Base-by-base conservation (phyloP, 2,888 invertebrate genomes). In the Abscondita cerata region DNA sequence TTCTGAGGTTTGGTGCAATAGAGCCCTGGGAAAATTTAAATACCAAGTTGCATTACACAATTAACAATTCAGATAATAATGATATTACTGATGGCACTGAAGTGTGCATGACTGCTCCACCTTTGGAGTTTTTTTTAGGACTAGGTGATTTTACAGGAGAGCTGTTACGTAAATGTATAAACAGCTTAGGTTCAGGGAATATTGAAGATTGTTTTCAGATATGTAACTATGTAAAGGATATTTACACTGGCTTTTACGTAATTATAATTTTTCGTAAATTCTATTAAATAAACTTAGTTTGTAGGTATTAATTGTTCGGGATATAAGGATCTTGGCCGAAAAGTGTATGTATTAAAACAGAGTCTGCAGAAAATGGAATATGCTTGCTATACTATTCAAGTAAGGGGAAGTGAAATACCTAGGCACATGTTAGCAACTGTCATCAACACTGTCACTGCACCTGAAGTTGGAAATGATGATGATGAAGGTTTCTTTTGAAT, bases 111-210 rank as follows among this genome's bases (percentile, higher is more conserved):
- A 68, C 80, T 13, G 72, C 84, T 52, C 80, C 81, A 11, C 82
- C 83, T 0, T 75, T 74, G 33, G 88, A 89, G 65, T 89, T 83
- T 69, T 81, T 96, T 74, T 80, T 96, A 38, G 96, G 96, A 0
- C 79, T 96, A 33, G 90, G 91, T 0, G 96, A 96, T 81, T 83
- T 95, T 20, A 94, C 93, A 0, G 96, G 96, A 0, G 96, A 96
- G 78, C 78, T 96, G 41, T 96, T 96, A 96, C 84, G 96, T 51
- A 87, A 89, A 69, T 93, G 94, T 54, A 92, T 96, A 5, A 93
- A 91, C 75, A 89, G 90, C 70, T 84, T 95, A 57, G 88, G 91
- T 0, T 85, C 86, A 62, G 93, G 93, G 0, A 89, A 93, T 67
- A 85, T 88, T 11, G 84, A 86, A 1, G 87, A 87, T 46, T 93